A percentile compares a stretch with the other conserved stretches of the same genome.
phyloP scores from a whole-genome alignment of 2,888 invertebrate species.

The Andrena praecox region DNA sequence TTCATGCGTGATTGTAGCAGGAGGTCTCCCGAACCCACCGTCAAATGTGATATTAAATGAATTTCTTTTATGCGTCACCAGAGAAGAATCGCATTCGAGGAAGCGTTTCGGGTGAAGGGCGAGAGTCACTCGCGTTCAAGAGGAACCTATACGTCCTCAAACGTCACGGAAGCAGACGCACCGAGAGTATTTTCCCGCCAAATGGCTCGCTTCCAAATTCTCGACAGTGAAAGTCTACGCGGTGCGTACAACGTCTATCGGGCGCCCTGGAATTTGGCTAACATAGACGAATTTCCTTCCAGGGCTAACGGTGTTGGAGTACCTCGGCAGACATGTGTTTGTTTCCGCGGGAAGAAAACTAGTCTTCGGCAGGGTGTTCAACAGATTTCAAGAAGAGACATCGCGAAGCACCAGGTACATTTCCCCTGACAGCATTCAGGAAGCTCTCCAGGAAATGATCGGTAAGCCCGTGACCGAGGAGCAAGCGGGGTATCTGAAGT shows the following conservation, averaged over 20 bases:
- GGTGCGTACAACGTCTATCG: conserved; percentile 77
- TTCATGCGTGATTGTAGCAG: background rate
- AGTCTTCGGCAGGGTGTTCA: conserved; percentile 77
- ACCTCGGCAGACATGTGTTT: conserved; percentile 88
- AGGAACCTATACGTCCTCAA: conserved; percentile 67
- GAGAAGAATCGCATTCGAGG: conserved; percentile 89
- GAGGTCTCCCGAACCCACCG: background rate
- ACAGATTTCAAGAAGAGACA: conserved; percentile 77
- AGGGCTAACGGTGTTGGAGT: conserved; percentile 90
- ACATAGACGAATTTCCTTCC: conserved; percentile 65
- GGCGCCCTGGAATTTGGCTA: background rate
- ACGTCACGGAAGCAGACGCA: conserved; percentile 82
- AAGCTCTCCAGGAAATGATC: conserved; percentile 87
- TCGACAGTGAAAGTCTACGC: conserved; percentile 87
- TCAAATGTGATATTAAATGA: background rate
- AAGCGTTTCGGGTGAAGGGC: conserved; percentile 88
- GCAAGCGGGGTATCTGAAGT: conserved; percentile 85
- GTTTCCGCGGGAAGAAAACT: conserved; percentile 77
- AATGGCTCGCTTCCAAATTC: conserved; percentile 91
- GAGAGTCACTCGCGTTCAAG: conserved; percentile 81
- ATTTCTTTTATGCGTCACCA: conserved; percentile 75
- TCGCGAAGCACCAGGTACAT: conserved; percentile 73
- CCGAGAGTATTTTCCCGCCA: conserved; percentile 92
- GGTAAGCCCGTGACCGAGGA: conserved; percentile 87
- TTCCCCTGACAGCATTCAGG: conserved; percentile 67